phyloP scores from a whole-genome alignment of 2,888 invertebrate species.

The Lypha dubia region DNA sequence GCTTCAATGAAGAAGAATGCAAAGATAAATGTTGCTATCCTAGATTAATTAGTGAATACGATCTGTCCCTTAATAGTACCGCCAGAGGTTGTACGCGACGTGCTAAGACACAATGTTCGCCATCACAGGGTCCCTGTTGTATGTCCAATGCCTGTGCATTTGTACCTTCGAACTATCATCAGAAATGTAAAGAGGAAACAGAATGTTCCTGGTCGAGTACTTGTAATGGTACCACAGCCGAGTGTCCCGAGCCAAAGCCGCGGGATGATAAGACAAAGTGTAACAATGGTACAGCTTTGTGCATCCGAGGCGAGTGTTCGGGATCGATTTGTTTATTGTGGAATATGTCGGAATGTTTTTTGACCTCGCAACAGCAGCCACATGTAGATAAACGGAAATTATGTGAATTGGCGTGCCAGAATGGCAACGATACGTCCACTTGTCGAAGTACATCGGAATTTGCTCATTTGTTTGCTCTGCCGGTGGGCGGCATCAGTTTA shows the following conservation, averaged over 20 bases:
- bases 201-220: slow-evolving; percentile 95
- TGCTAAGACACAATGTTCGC: slow-evolving; percentile 90
- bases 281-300: slow-evolving; percentile 95
- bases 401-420: slow-evolving; percentile 98
- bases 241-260: slow-evolving; percentile 93
- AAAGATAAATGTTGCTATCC: slow-evolving; percentile 97
- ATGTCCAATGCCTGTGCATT: slow-evolving; percentile 90
- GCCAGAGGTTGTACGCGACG: slow-evolving; percentile 92
- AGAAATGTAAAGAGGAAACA: slow-evolving; percentile 91
- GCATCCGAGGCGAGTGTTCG: slow-evolving; percentile 94
- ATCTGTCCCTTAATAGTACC: slow-evolving; percentile 87
- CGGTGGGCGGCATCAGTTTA: slow-evolving; percentile 92
- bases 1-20: slow-evolving; percentile 96
- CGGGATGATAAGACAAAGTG: slow-evolving; percentile 96
- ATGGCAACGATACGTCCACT: slow-evolving; percentile 88
- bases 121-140: slow-evolving; percentile 99
- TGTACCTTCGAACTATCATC: slow-evolving; percentile 86
- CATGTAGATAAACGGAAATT: slow-evolving; percentile 92
- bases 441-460: slow-evolving; percentile 95
- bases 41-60: slow-evolving; percentile 88
- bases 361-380: slow-evolving; percentile 90
- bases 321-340: slow-evolving; percentile 98
- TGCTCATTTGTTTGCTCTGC: slow-evolving; percentile 88
- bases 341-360: slow-evolving; percentile 97
- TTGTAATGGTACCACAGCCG: slow-evolving; percentile 93